Base-by-base conservation (phyloP, 2,888 invertebrate genomes). In the Philopedon plagiatum region DNA sequence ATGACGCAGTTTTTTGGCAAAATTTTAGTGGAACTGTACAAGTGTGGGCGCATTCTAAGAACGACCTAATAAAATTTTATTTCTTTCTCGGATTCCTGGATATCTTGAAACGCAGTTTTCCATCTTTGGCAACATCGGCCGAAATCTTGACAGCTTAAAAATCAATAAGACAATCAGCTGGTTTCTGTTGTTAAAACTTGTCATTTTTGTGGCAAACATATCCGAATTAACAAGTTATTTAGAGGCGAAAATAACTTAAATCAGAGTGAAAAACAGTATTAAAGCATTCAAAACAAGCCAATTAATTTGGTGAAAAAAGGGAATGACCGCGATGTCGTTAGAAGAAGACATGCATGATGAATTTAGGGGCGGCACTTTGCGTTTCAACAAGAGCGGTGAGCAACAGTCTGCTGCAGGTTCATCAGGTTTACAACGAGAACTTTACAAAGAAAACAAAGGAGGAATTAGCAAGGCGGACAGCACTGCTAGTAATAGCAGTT, bases 311-410 rank as follows among this genome's bases (percentile, higher is more conserved):
- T 34, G 19, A 65, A 39, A 61, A 44, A 19, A 51, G n/a, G 60
- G 49, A 11, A 81, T 81, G 79, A 79, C 78, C 64, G 80, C 81
- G 64, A 78, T 79, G 76, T 78, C 78, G 75, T 80, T 88, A 62
- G 90, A 90, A 49, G 89, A 90, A 32, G 90, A 89, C 76, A 79
- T 84, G 61, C 80, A 83, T 84, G 83, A 84, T 56, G 89, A 90
- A 81, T 89, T 90, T 77, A 87, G 87, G 60, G 89, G 89, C 37
- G 89, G 89, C 49, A 89, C 89, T 26, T 78, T 83, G 71, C 72
- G 79, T 62, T 80, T 83, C 58, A 79, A 78, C 70, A 75, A 74
- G 51, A 64, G 44, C 18, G 68, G 61, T 15, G 74, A 78, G 44
- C 80, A 80, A 61, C 71, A 72, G 70, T 65, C 62, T 62, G 63